These are phyloP conservation scores for Sinopyrophorus schimmeli DNA, from an alignment of 2,888 invertebrate genomes.

Conservation along the genomic window DNA sequence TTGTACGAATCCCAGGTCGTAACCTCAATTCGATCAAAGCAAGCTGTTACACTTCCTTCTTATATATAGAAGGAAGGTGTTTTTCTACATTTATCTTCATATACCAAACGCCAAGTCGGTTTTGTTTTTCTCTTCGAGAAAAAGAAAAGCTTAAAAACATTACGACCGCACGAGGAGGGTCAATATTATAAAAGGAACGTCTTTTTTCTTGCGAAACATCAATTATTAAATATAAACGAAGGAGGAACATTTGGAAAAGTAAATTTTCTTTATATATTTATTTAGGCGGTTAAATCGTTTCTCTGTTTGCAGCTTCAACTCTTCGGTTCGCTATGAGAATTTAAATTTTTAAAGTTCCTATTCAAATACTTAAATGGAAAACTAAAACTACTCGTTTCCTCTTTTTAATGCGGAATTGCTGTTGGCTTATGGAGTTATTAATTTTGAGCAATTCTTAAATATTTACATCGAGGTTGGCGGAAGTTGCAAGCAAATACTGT, in stretches of 20 bases:
- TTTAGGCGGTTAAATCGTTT: conserved; percentile 6
- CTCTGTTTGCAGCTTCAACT: neutral
- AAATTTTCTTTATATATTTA: neutral
- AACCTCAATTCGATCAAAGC: conserved; percentile 45
- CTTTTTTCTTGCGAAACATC: conserved; percentile 19
- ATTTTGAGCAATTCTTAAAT: too few species aligned
- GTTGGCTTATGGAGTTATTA: too few species aligned
- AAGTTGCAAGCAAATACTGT: too few species aligned
- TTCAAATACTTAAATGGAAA: conserved; percentile 2
- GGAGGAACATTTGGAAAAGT: conserved; percentile 3
- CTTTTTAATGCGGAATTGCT: too few species aligned
- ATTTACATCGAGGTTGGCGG: too few species aligned
- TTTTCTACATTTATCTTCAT: conserved; percentile 32
- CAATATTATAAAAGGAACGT: conserved; percentile 19
- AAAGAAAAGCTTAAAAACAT: conserved; percentile 12
- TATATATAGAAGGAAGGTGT: conserved; percentile 30
- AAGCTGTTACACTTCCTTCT: conserved; percentile 41
- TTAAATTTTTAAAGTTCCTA: conserved; percentile 2
- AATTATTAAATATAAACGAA: conserved; percentile 23
- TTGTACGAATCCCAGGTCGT: conserved; percentile 28
- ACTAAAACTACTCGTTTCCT: neutral
- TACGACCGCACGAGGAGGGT: conserved; percentile 6
- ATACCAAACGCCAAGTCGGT: conserved; percentile 21
- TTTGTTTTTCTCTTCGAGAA: conserved; percentile 22
- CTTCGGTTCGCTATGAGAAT: neutral